Evolutionary conservation across 92 coral and sea anemone genomes (phyloP), one percentile per base, ranked within the genome.

Genomic region (Bergia sp.): DNA sequence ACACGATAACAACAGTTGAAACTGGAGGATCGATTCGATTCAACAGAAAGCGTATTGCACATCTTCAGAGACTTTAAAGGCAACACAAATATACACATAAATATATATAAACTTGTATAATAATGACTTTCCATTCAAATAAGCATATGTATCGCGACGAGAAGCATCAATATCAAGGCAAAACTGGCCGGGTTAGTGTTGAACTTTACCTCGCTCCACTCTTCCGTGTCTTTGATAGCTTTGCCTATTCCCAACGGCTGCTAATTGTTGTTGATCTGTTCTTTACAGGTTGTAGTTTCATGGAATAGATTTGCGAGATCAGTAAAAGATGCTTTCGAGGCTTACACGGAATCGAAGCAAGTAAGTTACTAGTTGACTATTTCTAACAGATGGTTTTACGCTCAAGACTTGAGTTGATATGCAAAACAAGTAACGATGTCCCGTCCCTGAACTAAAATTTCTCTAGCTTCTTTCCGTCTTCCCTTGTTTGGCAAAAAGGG

Each of bases 231-330:
- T 37, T 42, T 55, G 44, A 57, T 7, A 37, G 39, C 40, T 55
- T 73, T 74, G 16, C 74, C 29, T 38, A 81, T 61, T 61, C 69
- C 69, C 69, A 61, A 61, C 69, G 69, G 29, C 69, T 61, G 50
- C 37, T 42, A 65, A 42, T 36, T 88, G 39, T 43, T 71, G 29
- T 12, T 69, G 15, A 37, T 76, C 79, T 86, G 89, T 82, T 88
- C 61, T 55, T 81, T 92, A 81, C 90, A 97, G 99, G 95, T 97
- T 80, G 39, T 97, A 18, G 96, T 95, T 10, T 95, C 99, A 12
- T 97, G 99, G 99, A 97, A 97, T 86, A 89, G 99, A 82, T 97
- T 97, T 91, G 99, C 99, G 87, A 95, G 99, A 57, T 97, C 99
- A 7, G 91, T 97, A 74, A 96, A 96, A 77, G 99, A 95, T 88